These are phyloP conservation scores for Amblyjoppa proteus DNA, from an alignment of 2,888 invertebrate genomes.

Conservation along the genomic window DNA sequence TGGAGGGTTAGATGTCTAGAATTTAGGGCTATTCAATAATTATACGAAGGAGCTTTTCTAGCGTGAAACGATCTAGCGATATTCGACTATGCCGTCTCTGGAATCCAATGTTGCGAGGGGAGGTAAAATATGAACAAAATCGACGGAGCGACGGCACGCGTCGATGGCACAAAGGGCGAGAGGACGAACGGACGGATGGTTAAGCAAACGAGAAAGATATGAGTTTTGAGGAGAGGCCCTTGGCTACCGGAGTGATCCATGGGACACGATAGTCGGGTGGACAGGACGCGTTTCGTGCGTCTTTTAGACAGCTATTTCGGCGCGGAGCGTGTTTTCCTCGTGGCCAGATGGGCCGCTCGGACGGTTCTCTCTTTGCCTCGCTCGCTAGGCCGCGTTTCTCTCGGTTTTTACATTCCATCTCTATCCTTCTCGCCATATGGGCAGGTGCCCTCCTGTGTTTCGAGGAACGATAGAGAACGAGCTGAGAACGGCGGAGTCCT, in stretches of 20 bases:
- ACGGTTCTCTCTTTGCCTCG: constrained; percentile 64
- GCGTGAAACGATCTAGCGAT: constrained; percentile 35
- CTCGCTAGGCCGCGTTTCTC: constrained; percentile 23
- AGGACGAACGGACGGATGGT: constrained; percentile 24
- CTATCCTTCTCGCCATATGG: constrained; percentile 78
- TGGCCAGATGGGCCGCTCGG: constrained; percentile 80
- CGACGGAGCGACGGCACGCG: constrained; percentile 46
- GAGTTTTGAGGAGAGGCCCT: not conserved
- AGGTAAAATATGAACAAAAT: not conserved
- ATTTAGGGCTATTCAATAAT: constrained; percentile 47
- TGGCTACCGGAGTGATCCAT: constrained; percentile 24
- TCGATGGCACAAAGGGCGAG: constrained; percentile 18
- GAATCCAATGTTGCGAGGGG: not conserved
- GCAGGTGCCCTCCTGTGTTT: constrained; percentile 79
- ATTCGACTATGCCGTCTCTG: not conserved
- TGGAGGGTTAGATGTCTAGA: constrained; percentile 4
- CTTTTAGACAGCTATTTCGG: constrained; percentile 56
- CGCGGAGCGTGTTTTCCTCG: constrained; percentile 38
- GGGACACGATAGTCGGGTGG: constrained; percentile 41
- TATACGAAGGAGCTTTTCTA: constrained; percentile 38
- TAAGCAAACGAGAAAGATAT: constrained; percentile 27
- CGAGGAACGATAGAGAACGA: constrained; percentile 16
- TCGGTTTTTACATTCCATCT: constrained; percentile 9
- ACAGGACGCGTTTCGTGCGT: constrained; percentile 20
- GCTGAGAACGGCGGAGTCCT: constrained; percentile 3